Evolutionary conservation across 2,797 vertebrate species (phyloP), one percentile per base, ranked within the genome.

Genomic region (Chelidonichthys spinosus): DNA sequence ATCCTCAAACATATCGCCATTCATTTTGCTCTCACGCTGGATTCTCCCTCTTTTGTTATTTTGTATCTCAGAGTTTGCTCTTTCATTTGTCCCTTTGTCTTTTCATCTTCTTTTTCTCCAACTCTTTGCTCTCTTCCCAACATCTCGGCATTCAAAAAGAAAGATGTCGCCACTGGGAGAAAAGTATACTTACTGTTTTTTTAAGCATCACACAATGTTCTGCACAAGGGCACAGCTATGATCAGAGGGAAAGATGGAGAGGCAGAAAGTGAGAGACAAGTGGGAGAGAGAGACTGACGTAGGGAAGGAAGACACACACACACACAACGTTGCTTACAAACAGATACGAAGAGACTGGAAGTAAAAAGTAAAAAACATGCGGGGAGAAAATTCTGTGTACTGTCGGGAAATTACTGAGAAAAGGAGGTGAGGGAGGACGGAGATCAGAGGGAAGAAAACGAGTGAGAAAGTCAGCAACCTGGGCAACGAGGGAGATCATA

Each of bases 201-300:
- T 86, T 80, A 87, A 82, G 69, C 76, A 79, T 72, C 76, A 64
- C 62, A 59, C 44, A 37, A 62, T 59, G 77, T 53, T 66, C 58
- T 65, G 72, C 43, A 36, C 17, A 46, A 13, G 64, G 63, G 14
- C 40, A 76, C n/a, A 25, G 65, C 69, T 32, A 18, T 83, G 85
- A 89, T 87, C 75, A 83, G 70, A 79, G 63, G 7, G 61, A 32
- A 6, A 44, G 44, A 64, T 11, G 17, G 37, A 62, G 58, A 49
- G 37, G 60, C 52, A 61, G 59, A 76, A 47, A 53, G 17, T 13
- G 13, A 67, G 60, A 72, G 70, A 71, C 33, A 36, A 39, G 37
- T 7, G 37, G 25, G 25, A 25, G 25, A 25, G 33, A 52, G 32
- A 50, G 64, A 72, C 3, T 54, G 62, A 76, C 50, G 32, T 2